Evolutionary conservation across 2,113 vertebrate species (phyloP).

Genomic region (Lutjanus erythropterus): DNA sequence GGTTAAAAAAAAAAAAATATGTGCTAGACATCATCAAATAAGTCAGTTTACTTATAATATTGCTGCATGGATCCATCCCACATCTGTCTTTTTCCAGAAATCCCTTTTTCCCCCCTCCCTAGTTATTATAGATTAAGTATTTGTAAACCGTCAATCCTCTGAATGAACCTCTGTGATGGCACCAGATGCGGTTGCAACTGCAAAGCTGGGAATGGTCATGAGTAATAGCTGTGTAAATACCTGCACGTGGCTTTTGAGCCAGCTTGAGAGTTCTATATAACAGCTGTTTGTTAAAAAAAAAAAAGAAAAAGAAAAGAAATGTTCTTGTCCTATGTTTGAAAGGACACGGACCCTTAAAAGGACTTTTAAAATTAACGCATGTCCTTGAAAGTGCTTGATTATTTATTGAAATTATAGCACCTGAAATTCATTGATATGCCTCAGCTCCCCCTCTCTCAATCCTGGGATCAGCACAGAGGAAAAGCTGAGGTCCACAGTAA

Average conservation of each 20-base stretch:
- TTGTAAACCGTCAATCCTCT: slow-evolving; percentile 39
- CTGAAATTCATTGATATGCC: slow-evolving; percentile 24
- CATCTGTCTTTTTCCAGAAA: slow-evolving; percentile 24
- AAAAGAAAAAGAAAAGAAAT: slow-evolving; percentile 11
- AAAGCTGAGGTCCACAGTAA: slow-evolving; percentile 2
- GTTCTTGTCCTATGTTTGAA: slow-evolving; percentile 22
- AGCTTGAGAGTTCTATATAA: slow-evolving; percentile 2
- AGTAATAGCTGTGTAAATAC: slow-evolving; percentile 13
- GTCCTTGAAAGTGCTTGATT: slow-evolving; percentile 53
- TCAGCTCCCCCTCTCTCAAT: slow-evolving; percentile 10
- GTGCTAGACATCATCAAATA: not conserved
- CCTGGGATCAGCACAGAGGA: slow-evolving; percentile 30
- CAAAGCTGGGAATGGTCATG: slow-evolving; percentile 30
- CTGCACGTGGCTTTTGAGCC: slow-evolving; percentile 33
- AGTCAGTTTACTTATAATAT: slow-evolving; percentile 7
- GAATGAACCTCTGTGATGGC: slow-evolving; percentile 38
- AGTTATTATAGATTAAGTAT: slow-evolving; percentile 50
- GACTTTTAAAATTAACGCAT: slow-evolving; percentile 22
- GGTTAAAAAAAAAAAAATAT: not conserved
- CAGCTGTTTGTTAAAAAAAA: slow-evolving; percentile 34
- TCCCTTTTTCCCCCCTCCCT: not conserved
- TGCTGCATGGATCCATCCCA: slow-evolving; percentile 1
- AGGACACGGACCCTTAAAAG: slow-evolving; percentile 17
- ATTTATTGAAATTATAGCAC: slow-evolving; percentile 59
- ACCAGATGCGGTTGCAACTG: slow-evolving; percentile 23